Base-by-base conservation (phyloP, 2,797 vertebrate genomes). In the Sus cebifrons region DNA sequence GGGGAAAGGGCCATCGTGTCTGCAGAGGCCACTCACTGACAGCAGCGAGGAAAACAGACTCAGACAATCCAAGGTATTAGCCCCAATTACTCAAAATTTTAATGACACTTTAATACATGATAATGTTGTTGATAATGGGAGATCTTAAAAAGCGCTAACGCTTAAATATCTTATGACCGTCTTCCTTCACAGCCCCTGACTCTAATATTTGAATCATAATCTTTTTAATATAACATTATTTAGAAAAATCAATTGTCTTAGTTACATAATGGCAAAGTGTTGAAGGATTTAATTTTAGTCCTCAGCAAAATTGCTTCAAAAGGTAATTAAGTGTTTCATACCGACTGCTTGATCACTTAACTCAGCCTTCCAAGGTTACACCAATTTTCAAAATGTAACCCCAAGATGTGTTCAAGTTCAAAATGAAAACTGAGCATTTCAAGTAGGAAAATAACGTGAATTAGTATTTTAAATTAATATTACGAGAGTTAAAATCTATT, bases 161-260 rank as follows among this genome's bases (percentile, higher is more conserved):
- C 97, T 98, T 98, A 97, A 98, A 94, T 98, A 98, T 98, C 98
- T 98, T 98, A 88, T 93, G 98, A 98, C 98, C 90, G 75, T 98
- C 98, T 98, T 98, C 97, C 98, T 99, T 99, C 98, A 99, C 98
- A 98, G 98, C 81, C 94, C 88, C 97, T 99, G 98, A 97, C 96
- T 98, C 96, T 97, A 98, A 97, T 98, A 98, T 98, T 96, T 98
- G 97, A 97, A 98, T 98, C 98, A 98, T 99, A 98, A 98, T 98
- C 98, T 98, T 98, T 98, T 98, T 98, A 98, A 98, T 98, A 91
- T 97, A 98, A 99, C 97, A 98, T 98, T 98, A 99, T 99, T 99
- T 98, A 98, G 98, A 98, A 98, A 99, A 98, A 98, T 99, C 98
- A 98, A 99, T 98, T 98, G 98, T 98, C 98, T 98, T 98, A 95